Percentiles rank a stretch among this genome's conserved stretches.
phyloP scores from a whole-genome alignment of 2,888 invertebrate species.

The Carabus problematicus region DNA sequence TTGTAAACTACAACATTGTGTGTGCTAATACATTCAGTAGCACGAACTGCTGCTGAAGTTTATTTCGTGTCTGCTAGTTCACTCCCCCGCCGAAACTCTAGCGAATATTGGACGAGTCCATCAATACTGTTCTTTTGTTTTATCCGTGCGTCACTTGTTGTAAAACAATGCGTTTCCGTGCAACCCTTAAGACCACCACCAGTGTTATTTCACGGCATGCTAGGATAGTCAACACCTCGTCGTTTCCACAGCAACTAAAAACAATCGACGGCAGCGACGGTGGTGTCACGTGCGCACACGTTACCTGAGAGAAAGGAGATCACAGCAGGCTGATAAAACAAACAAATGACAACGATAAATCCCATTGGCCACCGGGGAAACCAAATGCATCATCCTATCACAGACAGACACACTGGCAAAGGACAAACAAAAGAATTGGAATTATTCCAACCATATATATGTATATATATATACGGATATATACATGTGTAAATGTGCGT shows the following conservation, averaged over 20 bases:
- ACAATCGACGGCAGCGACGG: conserved; percentile 27
- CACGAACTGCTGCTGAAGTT: too few relatives aligned
- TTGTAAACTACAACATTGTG: too few relatives aligned
- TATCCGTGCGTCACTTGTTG: too few relatives aligned
- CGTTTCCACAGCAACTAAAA: conserved; percentile 14
- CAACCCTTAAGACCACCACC: conserved; percentile 13
- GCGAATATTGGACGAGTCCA: too few relatives aligned
- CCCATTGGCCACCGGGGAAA: conserved; percentile 39
- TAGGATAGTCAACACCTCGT: conserved; percentile 38
- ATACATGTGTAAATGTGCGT: not conserved
- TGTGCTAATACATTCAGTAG: too few relatives aligned
- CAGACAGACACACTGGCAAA: conserved; percentile 14
- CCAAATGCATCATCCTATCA: conserved; percentile 42
- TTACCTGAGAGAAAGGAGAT: conserved; percentile 43
- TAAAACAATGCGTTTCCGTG: too few relatives aligned
- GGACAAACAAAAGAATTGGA: conserved; percentile 35
- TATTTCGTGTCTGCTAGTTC: too few relatives aligned
- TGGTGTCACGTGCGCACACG: conserved; percentile 31
- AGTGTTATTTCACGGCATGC: not conserved
- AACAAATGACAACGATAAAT: conserved; percentile 43
- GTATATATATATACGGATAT: not conserved
- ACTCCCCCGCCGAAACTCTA: too few relatives aligned
- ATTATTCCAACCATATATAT: conserved; percentile 19
- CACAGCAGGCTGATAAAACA: conserved; percentile 38
- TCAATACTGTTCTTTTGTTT: too few relatives aligned